phyloP scores from a whole-genome alignment of 1,140 invertebrate species.

The Calephelis virginiensis region DNA sequence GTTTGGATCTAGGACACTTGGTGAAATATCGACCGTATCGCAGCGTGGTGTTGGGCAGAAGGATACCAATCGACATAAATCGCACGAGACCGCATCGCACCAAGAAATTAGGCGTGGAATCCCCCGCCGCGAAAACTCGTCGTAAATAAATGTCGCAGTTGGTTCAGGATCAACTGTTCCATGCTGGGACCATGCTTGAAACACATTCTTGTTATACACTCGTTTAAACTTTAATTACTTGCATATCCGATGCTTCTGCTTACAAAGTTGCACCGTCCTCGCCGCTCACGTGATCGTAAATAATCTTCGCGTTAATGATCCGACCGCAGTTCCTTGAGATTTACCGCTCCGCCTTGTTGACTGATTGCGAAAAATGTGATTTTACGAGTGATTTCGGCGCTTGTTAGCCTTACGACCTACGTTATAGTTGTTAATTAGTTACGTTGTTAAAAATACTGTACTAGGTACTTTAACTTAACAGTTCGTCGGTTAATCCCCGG shows the following conservation, averaged over 20 bases:
- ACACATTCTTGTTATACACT: slow-evolving; percentile 68
- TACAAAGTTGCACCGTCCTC: slow-evolving; percentile 27
- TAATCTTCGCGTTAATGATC: slow-evolving; percentile 62
- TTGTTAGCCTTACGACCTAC: slow-evolving; percentile 53
- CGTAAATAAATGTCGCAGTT: slow-evolving; percentile 67
- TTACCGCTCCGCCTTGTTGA: slow-evolving; percentile 57
- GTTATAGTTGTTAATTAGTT: slow-evolving; percentile 48
- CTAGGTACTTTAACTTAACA: not conserved
- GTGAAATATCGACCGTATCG: slow-evolving; percentile 60
- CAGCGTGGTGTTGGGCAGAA: slow-evolving; percentile 64
- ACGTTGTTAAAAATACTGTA: slow-evolving; percentile 17
- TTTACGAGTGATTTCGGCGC: slow-evolving; percentile 47
- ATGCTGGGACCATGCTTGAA: slow-evolving; percentile 45
- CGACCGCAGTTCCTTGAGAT: slow-evolving; percentile 44
- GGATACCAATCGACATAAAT: slow-evolving; percentile 70
- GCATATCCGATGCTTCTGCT: slow-evolving; percentile 38
- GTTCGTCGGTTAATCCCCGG: too few species aligned
- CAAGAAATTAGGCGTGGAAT: slow-evolving; percentile 70
- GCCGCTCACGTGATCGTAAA: slow-evolving; percentile 61
- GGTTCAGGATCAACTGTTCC: slow-evolving; percentile 6
- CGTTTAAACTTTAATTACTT: slow-evolving; percentile 73
- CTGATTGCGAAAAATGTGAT: slow-evolving; percentile 49
- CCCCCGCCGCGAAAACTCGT: slow-evolving; percentile 69
- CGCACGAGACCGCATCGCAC: slow-evolving; percentile 66
- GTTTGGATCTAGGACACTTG: slow-evolving; percentile 50